Evolutionary conservation across 2,888 invertebrate genomes (phyloP).

Genomic region (Hetaerina titia): DNA sequence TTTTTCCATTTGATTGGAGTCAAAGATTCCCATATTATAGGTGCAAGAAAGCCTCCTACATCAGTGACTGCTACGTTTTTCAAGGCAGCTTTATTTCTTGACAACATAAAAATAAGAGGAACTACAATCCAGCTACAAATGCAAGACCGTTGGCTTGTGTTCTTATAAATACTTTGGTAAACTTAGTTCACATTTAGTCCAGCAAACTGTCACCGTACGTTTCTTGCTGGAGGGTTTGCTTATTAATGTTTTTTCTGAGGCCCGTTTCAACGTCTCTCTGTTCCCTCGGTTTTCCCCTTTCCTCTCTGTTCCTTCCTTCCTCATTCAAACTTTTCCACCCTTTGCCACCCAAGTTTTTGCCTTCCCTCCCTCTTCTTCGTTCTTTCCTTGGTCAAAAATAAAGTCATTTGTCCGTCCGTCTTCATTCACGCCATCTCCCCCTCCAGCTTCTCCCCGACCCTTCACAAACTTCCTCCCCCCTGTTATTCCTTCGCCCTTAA

Average conservation of each 20-base stretch:
- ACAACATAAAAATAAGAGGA: not conserved
- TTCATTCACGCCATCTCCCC: not conserved
- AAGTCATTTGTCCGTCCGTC: constrained; percentile 35
- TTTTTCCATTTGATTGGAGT: no score
- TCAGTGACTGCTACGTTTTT: no score
- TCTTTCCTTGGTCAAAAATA: not conserved
- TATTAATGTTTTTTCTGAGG: not conserved
- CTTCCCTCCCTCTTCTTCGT: not conserved
- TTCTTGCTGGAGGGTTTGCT: not conserved
- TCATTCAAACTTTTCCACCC: not conserved
- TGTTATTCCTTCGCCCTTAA: not conserved
- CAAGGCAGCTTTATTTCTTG: not conserved
- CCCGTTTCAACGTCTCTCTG: not conserved
- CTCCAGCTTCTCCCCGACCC: not conserved
- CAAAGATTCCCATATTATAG: no score
- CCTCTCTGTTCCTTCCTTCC: not conserved
- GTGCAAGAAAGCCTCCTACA: no score
- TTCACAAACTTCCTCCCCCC: not conserved
- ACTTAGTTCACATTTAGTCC: not conserved
- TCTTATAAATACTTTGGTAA: not conserved
- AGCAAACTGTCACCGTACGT: not conserved
- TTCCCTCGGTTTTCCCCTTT: not conserved
- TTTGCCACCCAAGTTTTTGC: not conserved
- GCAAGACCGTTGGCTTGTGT: not conserved
- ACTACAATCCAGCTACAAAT: not conserved